Evolutionary conservation across 2,113 vertebrate genomes (phyloP).

Genomic region (Rhagologus leucostigma): DNA sequence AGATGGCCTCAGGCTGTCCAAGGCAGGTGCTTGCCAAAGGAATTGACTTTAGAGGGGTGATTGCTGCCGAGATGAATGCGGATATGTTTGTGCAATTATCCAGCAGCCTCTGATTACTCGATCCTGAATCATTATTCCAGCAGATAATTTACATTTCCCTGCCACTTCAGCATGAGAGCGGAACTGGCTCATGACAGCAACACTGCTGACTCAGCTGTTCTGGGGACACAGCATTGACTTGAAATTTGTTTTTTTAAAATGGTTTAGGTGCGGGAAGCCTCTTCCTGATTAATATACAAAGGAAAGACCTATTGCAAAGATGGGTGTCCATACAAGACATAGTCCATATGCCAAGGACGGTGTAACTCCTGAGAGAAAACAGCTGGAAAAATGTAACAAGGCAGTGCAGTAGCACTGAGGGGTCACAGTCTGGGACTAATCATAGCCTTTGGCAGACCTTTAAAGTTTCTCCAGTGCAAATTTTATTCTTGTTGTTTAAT

Average conservation of each 20-base stretch:
- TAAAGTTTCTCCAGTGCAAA: neutral
- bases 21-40: neutral
- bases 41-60: neutral
- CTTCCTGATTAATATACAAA: neutral
- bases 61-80: neutral
- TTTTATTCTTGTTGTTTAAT: neutral
- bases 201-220: neutral
- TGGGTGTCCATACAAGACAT: fast-evolving
- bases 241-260: neutral
- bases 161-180: neutral
- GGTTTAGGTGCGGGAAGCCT: neutral
- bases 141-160: neutral
- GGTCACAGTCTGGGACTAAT: neutral
- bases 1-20: neutral
- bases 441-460: conserved; percentile 1
- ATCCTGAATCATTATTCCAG: neutral
- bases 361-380: neutral
- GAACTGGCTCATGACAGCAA: neutral
- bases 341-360: neutral
- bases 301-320: neutral
- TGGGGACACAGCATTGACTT: neutral
- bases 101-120: neutral
- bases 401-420: neutral
- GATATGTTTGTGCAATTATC: neutral
- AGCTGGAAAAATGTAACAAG: neutral